Evolutionary conservation across 2,113 vertebrate genomes (phyloP).

Genomic region (Ciconia boyciana): DNA sequence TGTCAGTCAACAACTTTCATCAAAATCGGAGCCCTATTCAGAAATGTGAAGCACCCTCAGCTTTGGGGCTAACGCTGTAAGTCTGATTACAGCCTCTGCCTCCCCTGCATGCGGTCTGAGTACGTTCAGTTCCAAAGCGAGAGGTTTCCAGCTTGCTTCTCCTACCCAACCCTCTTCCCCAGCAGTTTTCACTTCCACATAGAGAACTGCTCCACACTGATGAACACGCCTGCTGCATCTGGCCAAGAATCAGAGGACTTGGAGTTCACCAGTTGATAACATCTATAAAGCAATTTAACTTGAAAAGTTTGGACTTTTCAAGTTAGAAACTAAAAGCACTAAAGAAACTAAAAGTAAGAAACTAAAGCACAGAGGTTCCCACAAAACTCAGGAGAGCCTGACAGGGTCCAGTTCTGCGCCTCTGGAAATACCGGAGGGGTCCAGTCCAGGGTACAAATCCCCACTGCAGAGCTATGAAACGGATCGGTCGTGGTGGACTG

Average conservation of each 20-base stretch:
- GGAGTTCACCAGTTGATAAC: background rate
- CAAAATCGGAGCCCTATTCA: background rate
- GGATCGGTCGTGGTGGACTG: accelerated
- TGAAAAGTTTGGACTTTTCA: no score
- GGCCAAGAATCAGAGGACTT: background rate
- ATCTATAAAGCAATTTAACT: no score
- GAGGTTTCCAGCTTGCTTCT: background rate
- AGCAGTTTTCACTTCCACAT: background rate
- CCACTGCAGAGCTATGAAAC: background rate
- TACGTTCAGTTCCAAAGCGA: accelerated
- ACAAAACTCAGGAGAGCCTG: background rate
- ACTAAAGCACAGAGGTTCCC: background rate
- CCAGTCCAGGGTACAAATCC: background rate
- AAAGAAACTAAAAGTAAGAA: no score
- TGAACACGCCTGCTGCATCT: background rate
- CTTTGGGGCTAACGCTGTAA: background rate
- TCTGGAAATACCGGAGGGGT: background rate
- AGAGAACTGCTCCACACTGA: accelerated
- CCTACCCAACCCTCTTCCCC: background rate
- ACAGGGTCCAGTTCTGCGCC: background rate
- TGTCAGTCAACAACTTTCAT: background rate
- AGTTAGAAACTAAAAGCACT: no score
- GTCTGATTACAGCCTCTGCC: background rate
- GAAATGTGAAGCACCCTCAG: background rate
- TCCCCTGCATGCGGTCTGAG: accelerated